Evolutionary conservation across 2,888 invertebrate genomes (phyloP).

Genomic region (Nymphalis c-album): DNA sequence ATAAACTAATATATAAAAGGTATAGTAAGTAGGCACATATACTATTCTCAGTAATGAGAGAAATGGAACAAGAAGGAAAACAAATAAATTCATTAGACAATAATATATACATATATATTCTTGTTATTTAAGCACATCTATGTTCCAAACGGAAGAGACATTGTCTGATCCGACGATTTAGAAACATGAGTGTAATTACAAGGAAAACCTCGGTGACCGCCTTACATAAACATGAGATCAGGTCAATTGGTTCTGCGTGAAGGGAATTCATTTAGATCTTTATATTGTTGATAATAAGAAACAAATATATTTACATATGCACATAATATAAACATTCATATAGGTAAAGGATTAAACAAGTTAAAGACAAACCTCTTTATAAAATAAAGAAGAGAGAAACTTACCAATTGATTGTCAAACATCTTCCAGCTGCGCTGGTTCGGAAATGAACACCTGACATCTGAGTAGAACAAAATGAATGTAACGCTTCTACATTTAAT

Average conservation of each 20-base stretch:
- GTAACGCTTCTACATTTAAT: too few species aligned
- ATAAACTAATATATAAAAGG: too few species aligned
- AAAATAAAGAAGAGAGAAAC: too few species aligned
- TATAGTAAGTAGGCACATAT: background rate
- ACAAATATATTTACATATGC: background rate
- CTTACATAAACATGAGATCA: conserved; percentile 6
- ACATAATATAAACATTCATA: background rate
- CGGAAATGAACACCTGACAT: too few species aligned
- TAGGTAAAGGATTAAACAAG: background rate
- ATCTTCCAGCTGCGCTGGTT: too few species aligned
- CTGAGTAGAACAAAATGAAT: too few species aligned
- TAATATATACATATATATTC: background rate
- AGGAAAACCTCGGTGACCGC: background rate
- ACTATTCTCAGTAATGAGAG: background rate
- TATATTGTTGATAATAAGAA: background rate
- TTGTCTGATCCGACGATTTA: conserved; percentile 9
- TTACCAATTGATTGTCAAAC: too few species aligned
- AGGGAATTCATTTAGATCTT: background rate
- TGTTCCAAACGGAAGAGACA: background rate
- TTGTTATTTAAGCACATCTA: background rate
- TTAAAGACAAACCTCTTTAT: too few species aligned
- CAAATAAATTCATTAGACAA: background rate
- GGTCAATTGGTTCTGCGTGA: background rate
- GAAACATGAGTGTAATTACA: conserved; percentile 9
- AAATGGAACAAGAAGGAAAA: background rate